Base-by-base conservation (phyloP, 2,888 invertebrate species). In the Tenthredo notha region DNA sequence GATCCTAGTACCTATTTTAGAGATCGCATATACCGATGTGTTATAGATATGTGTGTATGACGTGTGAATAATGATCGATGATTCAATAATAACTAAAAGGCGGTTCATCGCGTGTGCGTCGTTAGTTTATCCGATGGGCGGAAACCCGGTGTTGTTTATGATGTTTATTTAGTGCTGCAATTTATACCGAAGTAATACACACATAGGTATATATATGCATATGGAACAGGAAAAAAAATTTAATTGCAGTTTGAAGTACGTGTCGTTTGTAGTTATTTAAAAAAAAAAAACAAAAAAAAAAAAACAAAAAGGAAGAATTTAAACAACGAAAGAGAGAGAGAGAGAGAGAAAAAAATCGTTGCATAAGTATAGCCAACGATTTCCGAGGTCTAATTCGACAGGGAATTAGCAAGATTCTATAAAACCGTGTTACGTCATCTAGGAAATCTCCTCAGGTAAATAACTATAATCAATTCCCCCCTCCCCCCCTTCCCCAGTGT, bases 81-180 rank as follows among this genome's bases (percentile, higher is more conserved):
- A 75, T 75, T 75, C 75, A 25, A 75, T 47, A 47, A 47, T n/a
- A 37, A 33, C 33, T 6, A 37, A 74, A 33, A 40, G 43, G 72
- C 40, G 72, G n/a, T 25, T 74, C 72, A 43, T 43, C 40, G 77
- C 15, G 77, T 50, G 77, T 77, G 77, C 77, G 77, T 77, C 50
- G 77, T 77, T 80, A 61, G 61, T 80, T 67, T 80, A 61, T 80
- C 61, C 80, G 83, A 83, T 83, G 83, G 83, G 83, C 83, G 83
- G 83, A 83, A 83, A 83, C 67, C 83, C 67, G 83, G 82, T 80
- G 47, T 50, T n/a, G 18, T 77, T 77, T 18, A 29, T 6, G 9
- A 77, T 25, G 12, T 77, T 77, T 54, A 21, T 54, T 18, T 77
- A 18, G n/a, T 47, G 43, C 40, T 75, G 21, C 43, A 75, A 43